These are phyloP conservation scores for Rhizomys pruinosus DNA, from an alignment of 2,113 vertebrate species.

Conservation along the genomic window DNA sequence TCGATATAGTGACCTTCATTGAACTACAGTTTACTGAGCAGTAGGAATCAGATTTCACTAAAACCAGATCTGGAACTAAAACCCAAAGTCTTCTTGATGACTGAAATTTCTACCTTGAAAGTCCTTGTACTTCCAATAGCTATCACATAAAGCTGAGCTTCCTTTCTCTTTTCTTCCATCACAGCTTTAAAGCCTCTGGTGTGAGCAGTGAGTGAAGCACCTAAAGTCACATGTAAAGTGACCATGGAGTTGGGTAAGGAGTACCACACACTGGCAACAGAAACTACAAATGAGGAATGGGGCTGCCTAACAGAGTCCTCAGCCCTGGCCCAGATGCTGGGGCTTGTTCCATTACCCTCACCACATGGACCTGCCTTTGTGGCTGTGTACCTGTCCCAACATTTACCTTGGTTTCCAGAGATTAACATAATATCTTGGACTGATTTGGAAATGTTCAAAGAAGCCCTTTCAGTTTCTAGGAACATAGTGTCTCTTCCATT, in stretches of 20 bases:
- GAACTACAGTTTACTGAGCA: background rate
- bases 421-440: background rate
- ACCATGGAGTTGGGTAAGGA: background rate
- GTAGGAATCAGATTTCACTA: background rate
- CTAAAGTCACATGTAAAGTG: accelerated
- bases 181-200: background rate
- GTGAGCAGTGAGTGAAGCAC: background rate
- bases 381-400: background rate
- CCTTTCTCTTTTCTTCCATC: background rate
- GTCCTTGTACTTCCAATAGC: background rate
- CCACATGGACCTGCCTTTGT: background rate
- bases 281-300: background rate
- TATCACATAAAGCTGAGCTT: background rate
- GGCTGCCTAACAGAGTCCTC: background rate
- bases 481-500: background rate
- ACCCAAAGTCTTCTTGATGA: background rate
- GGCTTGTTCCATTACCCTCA: too few species aligned
- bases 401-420: background rate
- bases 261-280: background rate
- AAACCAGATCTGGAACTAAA: background rate
- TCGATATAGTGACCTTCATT: background rate
- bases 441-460: background rate
- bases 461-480: background rate
- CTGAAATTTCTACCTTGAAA: background rate
- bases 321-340: background rate